Evolutionary conservation across 2,797 vertebrate species (phyloP).

Genomic region (Pteronotus mesoamericanus): DNA sequence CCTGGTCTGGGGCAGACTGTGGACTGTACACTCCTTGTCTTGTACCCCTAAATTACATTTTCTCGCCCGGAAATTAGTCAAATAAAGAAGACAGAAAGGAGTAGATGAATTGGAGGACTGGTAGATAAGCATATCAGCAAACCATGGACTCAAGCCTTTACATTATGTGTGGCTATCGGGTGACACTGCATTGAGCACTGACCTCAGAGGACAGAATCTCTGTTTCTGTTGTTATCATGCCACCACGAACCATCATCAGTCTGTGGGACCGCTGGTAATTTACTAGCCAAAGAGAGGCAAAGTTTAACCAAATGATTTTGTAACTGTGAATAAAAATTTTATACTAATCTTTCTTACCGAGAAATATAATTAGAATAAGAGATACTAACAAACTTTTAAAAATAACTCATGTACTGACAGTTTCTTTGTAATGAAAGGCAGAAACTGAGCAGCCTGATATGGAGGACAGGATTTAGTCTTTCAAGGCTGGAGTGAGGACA

Average conservation of each 20-base stretch:
- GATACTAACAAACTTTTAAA: no score
- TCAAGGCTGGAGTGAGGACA: not conserved
- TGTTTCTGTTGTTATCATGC: not conserved
- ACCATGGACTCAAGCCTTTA: not conserved
- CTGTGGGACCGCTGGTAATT: not conserved
- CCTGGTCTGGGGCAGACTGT: fast-evolving
- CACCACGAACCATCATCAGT: not conserved
- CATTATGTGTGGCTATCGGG: no score
- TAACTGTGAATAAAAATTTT: no score
- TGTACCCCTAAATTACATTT: fast-evolving
- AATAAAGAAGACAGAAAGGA: not conserved
- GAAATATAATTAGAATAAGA: no score
- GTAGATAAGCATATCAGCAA: not conserved
- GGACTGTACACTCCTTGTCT: not conserved
- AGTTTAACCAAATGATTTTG: not conserved
- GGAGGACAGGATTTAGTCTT: not conserved
- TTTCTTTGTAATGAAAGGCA: not conserved
- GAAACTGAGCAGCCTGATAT: fast-evolving
- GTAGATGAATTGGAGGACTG: not conserved
- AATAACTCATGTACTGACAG: no score
- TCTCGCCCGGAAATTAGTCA: not conserved
- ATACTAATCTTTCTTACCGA: no score
- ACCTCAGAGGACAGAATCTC: not conserved
- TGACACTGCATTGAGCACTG: not conserved
- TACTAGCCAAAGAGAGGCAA: not conserved